Evolutionary conservation across 2,113 vertebrate species (phyloP).

Genomic region (Semicossyphus pulcher): DNA sequence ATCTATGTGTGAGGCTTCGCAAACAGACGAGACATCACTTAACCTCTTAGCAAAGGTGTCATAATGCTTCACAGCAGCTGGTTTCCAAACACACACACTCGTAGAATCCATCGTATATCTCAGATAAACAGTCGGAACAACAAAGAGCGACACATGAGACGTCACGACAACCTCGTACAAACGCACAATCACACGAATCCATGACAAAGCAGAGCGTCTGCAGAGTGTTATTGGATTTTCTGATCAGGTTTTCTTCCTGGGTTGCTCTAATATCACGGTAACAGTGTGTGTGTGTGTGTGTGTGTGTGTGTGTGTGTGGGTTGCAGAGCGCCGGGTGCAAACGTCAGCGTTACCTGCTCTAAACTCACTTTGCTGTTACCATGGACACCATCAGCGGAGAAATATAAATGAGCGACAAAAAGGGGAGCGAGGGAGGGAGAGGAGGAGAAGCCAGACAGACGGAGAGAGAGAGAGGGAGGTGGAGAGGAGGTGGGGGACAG

Average conservation of each 20-base stretch:
- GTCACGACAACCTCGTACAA: not conserved
- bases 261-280: not conserved
- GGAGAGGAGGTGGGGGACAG: constrained; percentile 32
- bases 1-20: constrained; percentile 59
- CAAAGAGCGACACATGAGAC: not conserved
- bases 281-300: constrained; percentile 4
- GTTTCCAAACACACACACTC: constrained; percentile 22
- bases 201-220: constrained; percentile 1
- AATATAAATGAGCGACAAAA: constrained; percentile 73
- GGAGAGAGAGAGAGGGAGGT: constrained; percentile 17
- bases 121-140: not conserved
- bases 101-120: not conserved
- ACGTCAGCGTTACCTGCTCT: constrained; percentile 71
- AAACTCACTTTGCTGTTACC: constrained; percentile 72
- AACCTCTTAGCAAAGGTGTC: constrained; percentile 63
- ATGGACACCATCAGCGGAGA: constrained; percentile 72
- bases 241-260: not conserved
- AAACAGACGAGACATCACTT: constrained; percentile 66
- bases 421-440: constrained; percentile 7
- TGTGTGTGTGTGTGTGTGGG: constrained; percentile 2
- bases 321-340: constrained; percentile 45
- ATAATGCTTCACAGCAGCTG: constrained; percentile 50
- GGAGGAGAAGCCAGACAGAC: constrained; percentile 43
- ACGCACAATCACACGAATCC: not conserved
- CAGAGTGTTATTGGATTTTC: not conserved